A percentile compares a stretch with the other conserved stretches of the same genome.
Evolutionary conservation across 1,140 invertebrate species (phyloP).

Genomic region (Pseudoatta argentina): DNA sequence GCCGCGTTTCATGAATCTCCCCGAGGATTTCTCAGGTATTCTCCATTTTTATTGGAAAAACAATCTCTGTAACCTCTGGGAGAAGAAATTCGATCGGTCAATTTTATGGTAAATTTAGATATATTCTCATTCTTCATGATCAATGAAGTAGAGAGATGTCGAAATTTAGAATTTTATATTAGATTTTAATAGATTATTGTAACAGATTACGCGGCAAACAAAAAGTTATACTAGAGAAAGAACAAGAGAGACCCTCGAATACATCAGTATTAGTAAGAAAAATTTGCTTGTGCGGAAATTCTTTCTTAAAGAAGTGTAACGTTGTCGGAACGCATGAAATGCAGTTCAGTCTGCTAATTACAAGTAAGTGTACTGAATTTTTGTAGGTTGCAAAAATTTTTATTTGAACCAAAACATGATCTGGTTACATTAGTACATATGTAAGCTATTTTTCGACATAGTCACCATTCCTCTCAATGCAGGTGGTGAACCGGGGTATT

Average conservation of each 20-base stretch:
- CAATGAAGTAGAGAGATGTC: not conserved
- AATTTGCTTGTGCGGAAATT: conserved; percentile 9
- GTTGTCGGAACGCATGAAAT: not conserved
- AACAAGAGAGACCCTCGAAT: not conserved
- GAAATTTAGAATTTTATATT: not conserved
- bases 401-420: too few species aligned
- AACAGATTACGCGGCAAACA: not conserved
- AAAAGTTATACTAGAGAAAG: not conserved
- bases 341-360: conserved; percentile 37
- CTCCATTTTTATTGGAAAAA: conserved; percentile 45
- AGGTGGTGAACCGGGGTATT: too few species aligned
- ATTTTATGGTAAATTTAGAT: conserved; percentile 32
- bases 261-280: not conserved
- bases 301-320: not conserved
- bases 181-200: not conserved
- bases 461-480: too few species aligned
- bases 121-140: not conserved
- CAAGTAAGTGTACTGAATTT: too few species aligned
- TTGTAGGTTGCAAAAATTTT: too few species aligned
- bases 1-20: conserved; percentile 2
- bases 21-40: not conserved
- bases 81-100: not conserved
- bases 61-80: not conserved
- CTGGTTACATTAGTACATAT: too few species aligned
- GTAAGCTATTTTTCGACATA: too few species aligned